Base-by-base conservation (phyloP, 2,888 invertebrate genomes). In the Drosophila peninsularis region DNA sequence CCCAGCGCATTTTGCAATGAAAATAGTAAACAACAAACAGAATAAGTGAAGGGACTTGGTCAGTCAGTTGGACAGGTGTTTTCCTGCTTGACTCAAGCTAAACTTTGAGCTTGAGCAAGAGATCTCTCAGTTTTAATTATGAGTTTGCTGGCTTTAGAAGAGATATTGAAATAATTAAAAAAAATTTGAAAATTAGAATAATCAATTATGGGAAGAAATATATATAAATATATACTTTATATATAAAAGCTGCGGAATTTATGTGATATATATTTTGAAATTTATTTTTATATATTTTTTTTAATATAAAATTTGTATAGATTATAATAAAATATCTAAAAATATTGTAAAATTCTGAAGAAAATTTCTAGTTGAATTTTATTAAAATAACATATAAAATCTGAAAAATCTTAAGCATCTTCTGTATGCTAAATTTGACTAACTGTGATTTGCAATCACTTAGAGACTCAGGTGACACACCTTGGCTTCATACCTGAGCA, bases 1-100 rank as follows among this genome's bases (percentile, higher is more conserved):
- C 42, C 54, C 60, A 42, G 58, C 41, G 64, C 21, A 57, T 72
- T 57, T 65, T 30, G 53, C 44, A 39, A 55, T 56, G 42, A 37
- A 37, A 52, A 13, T 24, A 21, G 41, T 34, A 6, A 14, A 36
- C 47, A 21, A 36, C 37, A 55, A 41, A 24, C 36, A 47, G 10
- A 27, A 37, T 52, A 37, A 52, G 52, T 37, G 52, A 52, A 36
- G 24, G 19, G 27, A 55, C n/a, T 60, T 36, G 24, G 17, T 57
- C 57, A 58, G 36, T 9, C 19, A 34, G 1, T 10, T 11, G 6
- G 11, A 47, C 66, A 66, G 56, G 27, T 71, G 73, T 30, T 37
- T 50, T 39, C 14, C 55, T 42, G 42, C 24, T 24, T 6, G 14
- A 13, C 27, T 3, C 6, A 19, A 44, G 14, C 13, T 13, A 27